Evolutionary conservation across 2,113 vertebrate genomes (phyloP), one percentile per base, ranked within the genome.

Genomic region (Rana temporaria): DNA sequence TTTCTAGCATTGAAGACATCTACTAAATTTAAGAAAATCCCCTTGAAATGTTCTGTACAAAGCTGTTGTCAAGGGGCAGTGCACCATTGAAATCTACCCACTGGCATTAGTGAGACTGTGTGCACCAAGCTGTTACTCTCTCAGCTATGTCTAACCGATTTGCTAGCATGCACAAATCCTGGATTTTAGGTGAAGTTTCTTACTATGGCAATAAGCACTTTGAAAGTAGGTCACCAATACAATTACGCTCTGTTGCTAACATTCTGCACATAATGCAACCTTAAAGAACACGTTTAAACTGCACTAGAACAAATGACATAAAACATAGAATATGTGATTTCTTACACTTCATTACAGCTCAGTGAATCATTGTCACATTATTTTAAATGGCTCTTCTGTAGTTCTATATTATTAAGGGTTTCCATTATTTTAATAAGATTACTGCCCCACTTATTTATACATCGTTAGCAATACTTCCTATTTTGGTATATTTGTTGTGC

Each of bases 141-240:
- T 75, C 81, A 76, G 42, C 63, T 76, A 74, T 76, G 55, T 65
- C 72, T 76, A 60, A 75, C 62, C 68, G 72, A 67, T 83, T 76
- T 83, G 71, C 81, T 76, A 59, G 71, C 56, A 72, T 68, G 81
- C 63, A 76, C 81, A 76, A 76, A 83, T 83, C 71, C 63, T 16
- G 48, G 63, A 76, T 67, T 76, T 83, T 83, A 83, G 64, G 81
- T 68, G 63, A 22, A 75, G 42, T 83, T 83, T 83, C 55, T 76
- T 83, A 72, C 62, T 67, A 83, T 83, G 72, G 71, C 71, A 83
- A 68, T 80, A 76, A 83, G 63, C 72, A 75, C 64, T 83, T 83
- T 75, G 81, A 83, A 83, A 83, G 26, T 83, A 83, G 81, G 81
- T 83, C 81, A 83, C 71, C 65, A 60, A 76, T 76, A 60, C 52